Evolutionary conservation across 2,113 vertebrate genomes (phyloP), one percentile per base, ranked within the genome.

Genomic region (Sylvia atricapilla): DNA sequence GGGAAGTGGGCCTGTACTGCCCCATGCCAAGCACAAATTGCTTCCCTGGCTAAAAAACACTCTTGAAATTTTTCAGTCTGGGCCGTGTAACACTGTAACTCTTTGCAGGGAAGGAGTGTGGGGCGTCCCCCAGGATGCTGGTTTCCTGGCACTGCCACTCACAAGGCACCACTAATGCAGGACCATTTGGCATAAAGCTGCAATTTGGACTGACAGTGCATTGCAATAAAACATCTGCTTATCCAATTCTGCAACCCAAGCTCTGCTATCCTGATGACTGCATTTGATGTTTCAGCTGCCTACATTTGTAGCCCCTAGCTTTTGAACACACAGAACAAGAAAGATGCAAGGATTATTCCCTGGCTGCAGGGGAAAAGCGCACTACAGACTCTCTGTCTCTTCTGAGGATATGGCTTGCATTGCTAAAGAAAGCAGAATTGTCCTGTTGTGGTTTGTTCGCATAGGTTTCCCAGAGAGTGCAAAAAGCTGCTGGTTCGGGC

Each of bases 21-120:
- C 88, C 86, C 10, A n/a, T 73, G 81, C 80, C 80, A 94, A 96
- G 85, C 43, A 59, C 70, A 95, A 88, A 94, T 87, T 85, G 72
- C 93, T 87, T 87, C 73, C 62, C n/a, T 68, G 83, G 69, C 73
- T 92, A 79, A 80, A 68, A 78, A 64, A 47, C 31, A 24, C n/a
- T 13, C 30, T 24, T 31, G 1, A 2, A 3, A 25, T 24, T 33
- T 67, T 67, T 84, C 37, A 28, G 16, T 20, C 31, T 16, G 24
- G 39, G 31, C 84, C 70, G 43, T 37, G 17, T 12, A 39, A 33
- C 2, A 5, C 73, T 13, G 20, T 43, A 72, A 55, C 35, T 56
- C 79, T 88, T n/a, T 72, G 22, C 56, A 74, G 25, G 23, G 50
- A 69, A 49, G 41, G n/a, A 63, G 41, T 11, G 10, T 27, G 39